Evolutionary conservation across 2,797 vertebrate species (phyloP).

Genomic region (Chanos chanos): DNA sequence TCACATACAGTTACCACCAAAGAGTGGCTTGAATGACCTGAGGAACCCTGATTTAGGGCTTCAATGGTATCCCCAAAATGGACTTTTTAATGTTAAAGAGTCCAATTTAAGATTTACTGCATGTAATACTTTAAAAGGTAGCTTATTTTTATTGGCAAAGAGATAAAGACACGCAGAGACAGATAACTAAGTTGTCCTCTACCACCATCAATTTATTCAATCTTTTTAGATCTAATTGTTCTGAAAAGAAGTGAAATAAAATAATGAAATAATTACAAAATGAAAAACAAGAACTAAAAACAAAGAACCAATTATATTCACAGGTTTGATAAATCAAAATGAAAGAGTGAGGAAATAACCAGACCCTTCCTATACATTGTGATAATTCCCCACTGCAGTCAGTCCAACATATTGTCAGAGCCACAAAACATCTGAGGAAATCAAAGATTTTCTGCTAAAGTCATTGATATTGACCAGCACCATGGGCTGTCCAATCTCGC

Average conservation of each 20-base stretch:
- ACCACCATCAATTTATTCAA: conserved; percentile 78
- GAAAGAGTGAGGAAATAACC: conserved; percentile 42
- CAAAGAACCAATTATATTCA: conserved; percentile 64
- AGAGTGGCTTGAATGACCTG: no score
- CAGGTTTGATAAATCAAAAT: conserved; percentile 66
- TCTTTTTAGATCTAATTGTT: conserved; percentile 68
- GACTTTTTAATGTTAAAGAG: no score
- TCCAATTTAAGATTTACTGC: no score
- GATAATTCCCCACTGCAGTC: conserved; percentile 45
- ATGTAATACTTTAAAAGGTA: no score
- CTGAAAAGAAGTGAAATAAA: conserved; percentile 70
- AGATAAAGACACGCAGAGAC: conserved; percentile 25
- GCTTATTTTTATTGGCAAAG: no score
- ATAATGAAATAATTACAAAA: conserved; percentile 77
- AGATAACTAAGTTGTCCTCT: conserved; percentile 54
- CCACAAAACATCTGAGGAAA: conserved; percentile 26
- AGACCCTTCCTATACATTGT: conserved; percentile 39
- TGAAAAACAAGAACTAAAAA: conserved; percentile 62
- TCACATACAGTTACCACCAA: no score
- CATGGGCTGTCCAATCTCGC: conserved; percentile 11
- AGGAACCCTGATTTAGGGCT: no score
- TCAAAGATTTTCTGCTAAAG: no score
- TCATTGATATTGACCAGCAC: background rate
- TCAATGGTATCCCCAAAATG: no score
- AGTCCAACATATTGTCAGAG: conserved; percentile 11